phyloP scores from a whole-genome alignment of 1,140 invertebrate genomes.

The Magallana ariakensis region DNA sequence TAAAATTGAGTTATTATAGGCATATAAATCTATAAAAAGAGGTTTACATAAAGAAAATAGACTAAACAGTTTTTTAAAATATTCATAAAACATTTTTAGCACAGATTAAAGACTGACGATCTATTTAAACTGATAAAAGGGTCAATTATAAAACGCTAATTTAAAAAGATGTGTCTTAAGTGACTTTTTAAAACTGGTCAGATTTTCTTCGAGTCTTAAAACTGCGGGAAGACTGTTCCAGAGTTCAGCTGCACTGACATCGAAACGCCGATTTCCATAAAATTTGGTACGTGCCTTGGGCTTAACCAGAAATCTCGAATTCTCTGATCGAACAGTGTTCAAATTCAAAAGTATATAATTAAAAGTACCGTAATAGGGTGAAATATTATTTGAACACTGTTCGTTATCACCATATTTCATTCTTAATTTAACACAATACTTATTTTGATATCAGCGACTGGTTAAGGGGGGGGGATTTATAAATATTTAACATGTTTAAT shows the following conservation, averaged over 20 bases:
- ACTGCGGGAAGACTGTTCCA: conserved; percentile 10
- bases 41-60: not conserved
- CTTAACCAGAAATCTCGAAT: not conserved
- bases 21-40: not conserved
- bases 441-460: too few relatives aligned
- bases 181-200: not conserved
- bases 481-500: too few relatives aligned
- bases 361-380: too few relatives aligned
- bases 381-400: too few relatives aligned
- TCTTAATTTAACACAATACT: too few relatives aligned
- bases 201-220: too few relatives aligned
- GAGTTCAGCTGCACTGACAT: not conserved
- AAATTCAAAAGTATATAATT: too few relatives aligned
- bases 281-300: not conserved
- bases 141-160: not conserved
- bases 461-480: too few relatives aligned
- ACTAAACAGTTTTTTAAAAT: not conserved
- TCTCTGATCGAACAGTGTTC: not conserved
- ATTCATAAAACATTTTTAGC: not conserved
- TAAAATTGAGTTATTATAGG: not conserved
- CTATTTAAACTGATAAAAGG: not conserved
- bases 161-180: conserved; percentile 2
- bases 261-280: not conserved
- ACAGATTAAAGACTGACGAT: not conserved
- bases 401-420: too few relatives aligned